Conservation (phyloP, 2,113 vertebrate genomes). For the Cyprinodon variegatus region DNA sequence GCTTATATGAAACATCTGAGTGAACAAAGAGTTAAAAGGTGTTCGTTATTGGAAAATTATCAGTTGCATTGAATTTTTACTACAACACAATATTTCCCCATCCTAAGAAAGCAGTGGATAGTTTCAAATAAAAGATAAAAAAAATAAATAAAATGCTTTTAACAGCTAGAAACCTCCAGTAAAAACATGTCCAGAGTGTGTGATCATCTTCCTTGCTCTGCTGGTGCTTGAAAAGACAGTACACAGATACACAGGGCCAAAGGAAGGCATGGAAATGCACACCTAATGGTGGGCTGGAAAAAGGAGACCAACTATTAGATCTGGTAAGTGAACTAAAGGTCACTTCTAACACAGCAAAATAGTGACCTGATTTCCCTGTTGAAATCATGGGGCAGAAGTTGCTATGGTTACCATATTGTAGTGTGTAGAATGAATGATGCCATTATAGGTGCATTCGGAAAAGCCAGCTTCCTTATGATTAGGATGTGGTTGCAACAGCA, state of each 20-base stretch:
- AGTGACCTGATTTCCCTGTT: slow-evolving; percentile 44
- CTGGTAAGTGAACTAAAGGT: slow-evolving; percentile 38
- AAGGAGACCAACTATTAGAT: slow-evolving; percentile 25
- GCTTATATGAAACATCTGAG: too few species aligned
- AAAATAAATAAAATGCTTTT: not conserved
- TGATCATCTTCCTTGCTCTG: not conserved
- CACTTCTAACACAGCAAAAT: slow-evolving; percentile 18
- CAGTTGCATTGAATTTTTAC: not conserved
- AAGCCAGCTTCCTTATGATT: slow-evolving; percentile 5
- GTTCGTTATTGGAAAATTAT: not conserved
- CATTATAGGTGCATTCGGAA: slow-evolving; percentile 16
- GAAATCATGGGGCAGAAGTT: slow-evolving; percentile 49
- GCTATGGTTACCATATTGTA: slow-evolving; percentile 62
- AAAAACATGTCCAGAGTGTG: not conserved
- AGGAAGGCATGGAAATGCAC: not conserved
- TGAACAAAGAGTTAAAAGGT: not conserved
- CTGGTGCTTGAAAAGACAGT: not conserved
- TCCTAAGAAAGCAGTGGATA: not conserved
- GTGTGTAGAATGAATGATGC: slow-evolving; percentile 5
- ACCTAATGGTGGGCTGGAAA: slow-evolving; percentile 2
- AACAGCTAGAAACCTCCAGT: not conserved
- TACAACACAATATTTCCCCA: not conserved
- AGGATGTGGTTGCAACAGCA: slow-evolving; percentile 5
- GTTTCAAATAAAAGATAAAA: not conserved
- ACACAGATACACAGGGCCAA: not conserved